phyloP scores from a whole-genome alignment of 2,113 vertebrate species.

The Nannobrachium achirus region DNA sequence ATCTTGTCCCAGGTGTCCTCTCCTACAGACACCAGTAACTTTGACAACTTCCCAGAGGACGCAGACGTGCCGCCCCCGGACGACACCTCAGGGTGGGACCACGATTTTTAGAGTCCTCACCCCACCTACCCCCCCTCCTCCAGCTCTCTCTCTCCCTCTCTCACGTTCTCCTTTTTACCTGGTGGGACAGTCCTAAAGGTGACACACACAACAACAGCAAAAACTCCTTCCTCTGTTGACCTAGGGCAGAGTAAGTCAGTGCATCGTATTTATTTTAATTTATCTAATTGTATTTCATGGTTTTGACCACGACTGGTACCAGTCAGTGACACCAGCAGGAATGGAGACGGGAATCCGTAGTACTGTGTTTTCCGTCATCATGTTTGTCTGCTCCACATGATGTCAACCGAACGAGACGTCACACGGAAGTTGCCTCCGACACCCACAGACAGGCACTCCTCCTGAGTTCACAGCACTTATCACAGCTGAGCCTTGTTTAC shows the following conservation, averaged over 20 bases:
- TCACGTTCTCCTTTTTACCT: not conserved
- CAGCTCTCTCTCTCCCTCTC: not conserved
- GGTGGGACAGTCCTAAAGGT: conserved; percentile 77
- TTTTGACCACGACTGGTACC: too few relatives aligned
- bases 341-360: too few relatives aligned
- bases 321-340: too few relatives aligned
- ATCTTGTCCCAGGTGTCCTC: conserved; percentile 84
- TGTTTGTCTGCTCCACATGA: too few relatives aligned
- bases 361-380: too few relatives aligned
- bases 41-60: conserved; percentile 97
- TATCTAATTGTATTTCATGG: too few relatives aligned
- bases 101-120: conserved; percentile 87
- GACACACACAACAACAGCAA: not conserved
- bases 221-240: not conserved
- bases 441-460: too few relatives aligned
- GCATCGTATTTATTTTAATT: too few relatives aligned
- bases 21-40: conserved; percentile 95
- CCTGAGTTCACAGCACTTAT: too few relatives aligned
- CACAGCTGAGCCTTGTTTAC: too few relatives aligned
- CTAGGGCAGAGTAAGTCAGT: not conserved
- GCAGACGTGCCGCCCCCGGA: conserved; percentile 92
- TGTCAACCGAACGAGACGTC: too few relatives aligned
- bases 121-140: not conserved
- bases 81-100: conserved; percentile 96
- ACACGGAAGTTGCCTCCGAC: too few relatives aligned